Evolutionary conservation across 2,888 invertebrate species (phyloP), one percentile per base, ranked within the genome.

Genomic region (Entomobrya proxima): DNA sequence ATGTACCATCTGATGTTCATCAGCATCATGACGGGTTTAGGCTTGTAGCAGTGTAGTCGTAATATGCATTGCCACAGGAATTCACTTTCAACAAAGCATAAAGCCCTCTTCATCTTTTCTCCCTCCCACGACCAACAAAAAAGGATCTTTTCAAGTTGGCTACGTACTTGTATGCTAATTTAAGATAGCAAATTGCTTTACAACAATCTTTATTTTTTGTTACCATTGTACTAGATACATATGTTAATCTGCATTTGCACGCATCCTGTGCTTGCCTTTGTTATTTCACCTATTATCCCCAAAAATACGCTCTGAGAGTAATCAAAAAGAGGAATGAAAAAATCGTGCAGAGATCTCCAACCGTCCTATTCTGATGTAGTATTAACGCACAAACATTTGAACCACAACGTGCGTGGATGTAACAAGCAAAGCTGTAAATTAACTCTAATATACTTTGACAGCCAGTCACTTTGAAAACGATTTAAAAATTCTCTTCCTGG

Each of bases 401-500:
- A 81, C 74, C 81, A 74, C 81, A 81, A 58, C 47, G 21, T 9
- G 32, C 47, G 21, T 9, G 32, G 77, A 15, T 18, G 52, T 83
- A 32, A 78, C 55, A 55, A 61, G 37, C 61, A 40, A 64, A 7
- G 64, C 55, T 77, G 55, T 69, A 77, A 76, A 83, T 77, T 83
- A 83, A 77, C 77, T 83, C 30, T 77, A 55, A 58, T 67, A 67
- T 67, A 61, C 15, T 35, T 79, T 35, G 47, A 44, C 27, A 67
- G 79, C 11, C 35, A 84, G 58, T 84, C 52, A 77, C 72, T 84
- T 83, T 84, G 47, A 84, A 84, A 84, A 77, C 78, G 58, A 72
- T 78, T 84, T 84, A 72, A 83, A 86, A 86, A 72, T 78, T 87
- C 84, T 79, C 87, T 87, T 87, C 87, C 87, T 87, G 87, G 87